phyloP scores from a whole-genome alignment of 2,113 vertebrate genomes.

The Pseudonaja textilis region DNA sequence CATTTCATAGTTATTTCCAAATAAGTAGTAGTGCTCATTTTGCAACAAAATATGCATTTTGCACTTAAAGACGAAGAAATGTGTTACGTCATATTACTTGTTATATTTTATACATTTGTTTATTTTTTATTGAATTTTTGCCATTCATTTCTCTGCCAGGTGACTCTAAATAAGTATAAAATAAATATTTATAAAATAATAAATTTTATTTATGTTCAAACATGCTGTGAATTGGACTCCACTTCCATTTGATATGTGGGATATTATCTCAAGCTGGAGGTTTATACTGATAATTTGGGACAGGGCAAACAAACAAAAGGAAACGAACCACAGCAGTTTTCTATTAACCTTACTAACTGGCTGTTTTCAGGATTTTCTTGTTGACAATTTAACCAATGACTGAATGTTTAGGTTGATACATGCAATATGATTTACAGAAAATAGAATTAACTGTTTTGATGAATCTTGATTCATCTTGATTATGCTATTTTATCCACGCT shows the following conservation, averaged over 20 bases:
- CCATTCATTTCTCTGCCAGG: too few relatives aligned
- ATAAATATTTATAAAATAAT: too few relatives aligned
- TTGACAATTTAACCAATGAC: neutral
- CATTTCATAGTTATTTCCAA: neutral
- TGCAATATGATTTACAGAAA: neutral
- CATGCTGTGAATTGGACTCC: neutral
- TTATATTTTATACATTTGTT: too few relatives aligned
- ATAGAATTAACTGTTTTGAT: neutral
- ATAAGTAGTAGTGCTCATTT: neutral
- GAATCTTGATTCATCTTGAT: neutral
- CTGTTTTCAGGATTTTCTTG: neutral
- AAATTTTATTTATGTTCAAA: neutral
- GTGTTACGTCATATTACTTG: too few relatives aligned
- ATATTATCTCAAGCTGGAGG: neutral
- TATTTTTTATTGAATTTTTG: too few relatives aligned
- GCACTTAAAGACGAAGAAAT: neutral
- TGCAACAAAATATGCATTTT: neutral
- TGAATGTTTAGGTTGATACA: neutral
- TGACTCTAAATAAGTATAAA: too few relatives aligned
- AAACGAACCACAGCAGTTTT: neutral
- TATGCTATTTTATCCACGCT: neutral
- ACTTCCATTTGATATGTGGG: neutral
- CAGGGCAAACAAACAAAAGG: neutral
- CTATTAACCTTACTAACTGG: neutral
- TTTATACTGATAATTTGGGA: neutral